Percentiles rank a stretch among this genome's conserved stretches.
Evolutionary conservation across 2,888 invertebrate genomes (phyloP).

Genomic region (Lithophane socia): DNA sequence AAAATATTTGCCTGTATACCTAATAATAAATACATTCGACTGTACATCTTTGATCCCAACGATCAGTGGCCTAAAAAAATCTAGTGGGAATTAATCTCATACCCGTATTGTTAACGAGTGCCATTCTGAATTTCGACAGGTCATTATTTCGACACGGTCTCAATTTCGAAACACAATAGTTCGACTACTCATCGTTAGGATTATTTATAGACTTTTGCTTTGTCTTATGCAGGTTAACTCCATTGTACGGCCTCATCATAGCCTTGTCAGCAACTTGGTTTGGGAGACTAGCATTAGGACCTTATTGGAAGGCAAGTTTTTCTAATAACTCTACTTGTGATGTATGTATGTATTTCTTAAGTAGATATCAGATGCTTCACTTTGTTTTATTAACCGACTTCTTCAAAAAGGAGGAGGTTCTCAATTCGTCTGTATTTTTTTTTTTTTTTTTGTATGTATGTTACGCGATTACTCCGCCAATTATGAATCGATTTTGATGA

Average conservation of each 20-base stretch:
- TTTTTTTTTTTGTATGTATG: too few species aligned
- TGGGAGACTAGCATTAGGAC: slow-evolving; percentile 76
- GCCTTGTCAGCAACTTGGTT: slow-evolving; percentile 73
- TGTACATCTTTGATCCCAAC: not conserved
- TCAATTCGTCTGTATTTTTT: too few species aligned
- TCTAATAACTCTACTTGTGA: not conserved
- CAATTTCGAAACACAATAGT: too few species aligned
- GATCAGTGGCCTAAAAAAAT: not conserved
- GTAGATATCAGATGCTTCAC: not conserved
- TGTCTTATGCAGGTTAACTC: slow-evolving; percentile 67
- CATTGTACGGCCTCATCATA: slow-evolving; percentile 68
- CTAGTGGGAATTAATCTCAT: too few species aligned
- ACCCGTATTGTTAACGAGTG: too few species aligned
- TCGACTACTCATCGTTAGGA: not conserved
- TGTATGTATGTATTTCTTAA: not conserved
- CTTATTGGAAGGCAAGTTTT: slow-evolving; percentile 76
- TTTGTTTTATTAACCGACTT: too few species aligned
- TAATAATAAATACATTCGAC: not conserved
- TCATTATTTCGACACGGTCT: too few species aligned
- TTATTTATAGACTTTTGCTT: not conserved
- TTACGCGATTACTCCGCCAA: too few species aligned
- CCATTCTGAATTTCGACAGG: too few species aligned
- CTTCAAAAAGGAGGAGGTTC: too few species aligned
- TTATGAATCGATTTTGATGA: too few species aligned
- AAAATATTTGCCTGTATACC: not conserved